Base-by-base conservation (phyloP, 2,113 vertebrate genomes). In the Bathybates hornii region DNA sequence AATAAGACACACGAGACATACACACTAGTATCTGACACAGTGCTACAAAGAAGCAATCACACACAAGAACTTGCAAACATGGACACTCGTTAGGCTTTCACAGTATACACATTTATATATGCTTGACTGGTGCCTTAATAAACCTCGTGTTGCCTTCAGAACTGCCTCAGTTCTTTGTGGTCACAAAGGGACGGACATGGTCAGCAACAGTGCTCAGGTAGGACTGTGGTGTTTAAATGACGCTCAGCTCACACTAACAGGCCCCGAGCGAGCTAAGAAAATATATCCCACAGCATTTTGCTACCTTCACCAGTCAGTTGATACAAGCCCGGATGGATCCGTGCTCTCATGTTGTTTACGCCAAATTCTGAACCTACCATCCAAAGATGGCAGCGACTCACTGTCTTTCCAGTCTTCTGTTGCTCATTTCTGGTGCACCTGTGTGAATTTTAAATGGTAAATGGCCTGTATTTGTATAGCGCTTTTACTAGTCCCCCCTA, bases 401-500 rank as follows among this genome's bases (percentile, higher is more conserved):
- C 38, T 36, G 32, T 36, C 17, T 63, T 63, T 36, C 17, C 59
- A 63, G 32, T 0, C 32, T 63, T 34, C 16, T 34, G 16, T 34
- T 63, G 59, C 29, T 36, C 9, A 36, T 36, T 36, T 63, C 0
- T 36, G 2, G 9, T 0, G 2, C 0, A 63, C 9, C 59, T 7
- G 17, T 63, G 32, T 48, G 43, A 48, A 48, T 48, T 48, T 6
- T 45, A 45, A 27, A 27, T 27, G 27, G 29, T 29, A 29, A 29
- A 29, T 29, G 5, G 29, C 29, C 29, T 29, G 29, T 6, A 29
- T 29, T 6, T 29, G 29, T 29, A 29, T 29, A 29, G 29, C 29
- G 29, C 29, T 29, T 29, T 29, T 29, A 6, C 29, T 29, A 29
- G 29, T 6, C 29, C 29, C 29, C 29, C 29, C 29, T 6, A 27